Percentiles rank a stretch among this genome's conserved stretches.
Conservation (phyloP, 2,113 vertebrate genomes). For the Crotophaga sulcirostris region DNA sequence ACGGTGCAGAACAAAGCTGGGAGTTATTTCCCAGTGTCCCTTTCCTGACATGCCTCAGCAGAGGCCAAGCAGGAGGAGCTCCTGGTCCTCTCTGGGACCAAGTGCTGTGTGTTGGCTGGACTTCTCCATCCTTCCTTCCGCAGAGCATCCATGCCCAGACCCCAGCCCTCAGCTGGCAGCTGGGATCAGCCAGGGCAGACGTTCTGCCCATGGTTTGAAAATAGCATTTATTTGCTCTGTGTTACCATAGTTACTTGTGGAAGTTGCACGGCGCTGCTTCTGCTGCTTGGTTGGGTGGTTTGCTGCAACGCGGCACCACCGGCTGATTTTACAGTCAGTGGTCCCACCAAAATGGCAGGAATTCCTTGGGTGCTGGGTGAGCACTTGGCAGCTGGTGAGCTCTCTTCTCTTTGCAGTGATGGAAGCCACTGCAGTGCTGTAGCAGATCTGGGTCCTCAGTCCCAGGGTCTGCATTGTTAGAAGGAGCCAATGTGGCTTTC, state of each 20-base stretch:
- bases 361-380: not conserved
- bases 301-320: accelerated
- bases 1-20: not conserved
- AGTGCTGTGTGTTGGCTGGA: accelerated
- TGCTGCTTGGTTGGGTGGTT: not conserved
- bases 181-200: not conserved
- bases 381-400: too few relatives aligned
- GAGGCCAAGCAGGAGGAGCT: not conserved
- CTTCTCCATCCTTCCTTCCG: not conserved
- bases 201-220: not conserved
- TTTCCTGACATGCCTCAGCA: not conserved
- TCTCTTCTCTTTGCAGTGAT: not conserved
- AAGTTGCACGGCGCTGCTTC: not conserved
- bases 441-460: not conserved
- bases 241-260: constrained; percentile 49
- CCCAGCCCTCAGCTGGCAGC: not conserved
- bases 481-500: not conserved
- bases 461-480: not conserved
- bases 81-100: not conserved
- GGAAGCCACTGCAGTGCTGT: not conserved
- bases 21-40: not conserved
- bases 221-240: not conserved
- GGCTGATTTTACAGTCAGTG: not conserved
- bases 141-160: not conserved
- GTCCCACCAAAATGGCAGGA: not conserved